Evolutionary conservation across 2,113 vertebrate species (phyloP).

Genomic region (Clarias batrachus): DNA sequence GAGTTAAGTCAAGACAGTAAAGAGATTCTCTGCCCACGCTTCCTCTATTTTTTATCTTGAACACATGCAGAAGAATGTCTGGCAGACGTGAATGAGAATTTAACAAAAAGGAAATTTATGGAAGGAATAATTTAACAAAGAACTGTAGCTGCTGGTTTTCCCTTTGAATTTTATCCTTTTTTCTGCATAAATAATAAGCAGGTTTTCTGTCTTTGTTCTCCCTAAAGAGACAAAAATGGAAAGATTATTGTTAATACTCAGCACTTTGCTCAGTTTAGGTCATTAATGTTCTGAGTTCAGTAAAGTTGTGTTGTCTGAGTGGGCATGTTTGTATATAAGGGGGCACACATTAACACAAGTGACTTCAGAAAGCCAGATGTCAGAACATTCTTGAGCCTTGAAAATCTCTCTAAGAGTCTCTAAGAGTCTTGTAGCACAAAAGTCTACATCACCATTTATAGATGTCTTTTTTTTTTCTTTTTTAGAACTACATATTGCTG

Average conservation of each 20-base stretch:
- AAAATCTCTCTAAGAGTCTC: background rate
- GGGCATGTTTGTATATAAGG: background rate
- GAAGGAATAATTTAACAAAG: slow-evolving; percentile 21
- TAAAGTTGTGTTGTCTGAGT: background rate
- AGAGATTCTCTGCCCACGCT: slow-evolving; percentile 27
- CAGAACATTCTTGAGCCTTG: background rate
- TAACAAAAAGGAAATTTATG: slow-evolving; percentile 16
- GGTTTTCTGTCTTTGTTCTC: background rate
- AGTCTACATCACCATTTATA: background rate
- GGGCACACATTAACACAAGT: background rate
- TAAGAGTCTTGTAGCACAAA: background rate
- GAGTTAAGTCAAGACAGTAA: slow-evolving; percentile 37
- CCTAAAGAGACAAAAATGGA: background rate
- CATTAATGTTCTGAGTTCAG: background rate
- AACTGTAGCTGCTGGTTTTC: slow-evolving; percentile 9
- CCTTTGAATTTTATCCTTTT: background rate
- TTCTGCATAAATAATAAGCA: background rate
- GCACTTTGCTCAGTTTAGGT: background rate
- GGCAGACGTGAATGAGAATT: slow-evolving; percentile 16
- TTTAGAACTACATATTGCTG: background rate
- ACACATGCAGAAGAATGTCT: slow-evolving; percentile 21
- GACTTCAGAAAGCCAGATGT: background rate
- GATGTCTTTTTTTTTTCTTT: background rate
- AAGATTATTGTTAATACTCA: background rate
- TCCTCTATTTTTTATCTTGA: slow-evolving; percentile 27